These are phyloP conservation scores for Orthosia gracilis DNA, from an alignment of 2,888 invertebrate species.

Conservation along the genomic window DNA sequence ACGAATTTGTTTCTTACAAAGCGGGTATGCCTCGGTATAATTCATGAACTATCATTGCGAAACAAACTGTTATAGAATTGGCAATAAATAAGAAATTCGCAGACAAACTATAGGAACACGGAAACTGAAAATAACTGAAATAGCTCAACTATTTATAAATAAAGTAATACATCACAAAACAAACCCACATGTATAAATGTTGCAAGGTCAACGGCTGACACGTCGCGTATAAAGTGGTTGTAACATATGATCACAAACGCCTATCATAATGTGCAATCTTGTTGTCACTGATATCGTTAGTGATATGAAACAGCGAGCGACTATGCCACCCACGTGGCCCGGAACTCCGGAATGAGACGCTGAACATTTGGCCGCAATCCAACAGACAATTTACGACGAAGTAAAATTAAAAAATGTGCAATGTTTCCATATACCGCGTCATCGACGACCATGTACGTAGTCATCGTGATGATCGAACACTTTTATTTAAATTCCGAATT, in stretches of 20 bases:
- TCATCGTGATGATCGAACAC: constrained; percentile 68
- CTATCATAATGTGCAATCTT: constrained; percentile 73
- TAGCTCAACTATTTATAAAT: constrained; percentile 21
- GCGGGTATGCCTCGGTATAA: constrained; percentile 47
- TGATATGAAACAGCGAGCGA: constrained; percentile 67
- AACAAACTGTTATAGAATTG: constrained; percentile 31
- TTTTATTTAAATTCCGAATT: constrained; percentile 60
- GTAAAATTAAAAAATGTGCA: constrained; percentile 86
- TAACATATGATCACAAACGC: constrained; percentile 59
- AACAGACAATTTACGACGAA: constrained; percentile 83
- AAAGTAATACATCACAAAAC: constrained; percentile 2
- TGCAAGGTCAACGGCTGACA: constrained; percentile 53
- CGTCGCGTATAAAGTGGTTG: constrained; percentile 39
- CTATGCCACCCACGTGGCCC: constrained; percentile 79
- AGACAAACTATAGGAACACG: constrained; percentile 23
- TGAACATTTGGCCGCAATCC: constrained; percentile 82
- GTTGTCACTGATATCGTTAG: constrained; percentile 75
- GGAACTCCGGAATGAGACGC: constrained; percentile 72
- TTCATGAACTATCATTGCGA: constrained; percentile 40
- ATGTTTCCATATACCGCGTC: constrained; percentile 73
- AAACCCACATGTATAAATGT: constrained; percentile 35
- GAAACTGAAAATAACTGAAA: constrained; percentile 21
- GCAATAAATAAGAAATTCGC: constrained; percentile 34
- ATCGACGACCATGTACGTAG: constrained; percentile 69
- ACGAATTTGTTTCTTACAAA: constrained; percentile 66